These are phyloP conservation scores for Dugesia japonica DNA, from an alignment of 2,888 invertebrate genomes.

Conservation along the genomic window DNA sequence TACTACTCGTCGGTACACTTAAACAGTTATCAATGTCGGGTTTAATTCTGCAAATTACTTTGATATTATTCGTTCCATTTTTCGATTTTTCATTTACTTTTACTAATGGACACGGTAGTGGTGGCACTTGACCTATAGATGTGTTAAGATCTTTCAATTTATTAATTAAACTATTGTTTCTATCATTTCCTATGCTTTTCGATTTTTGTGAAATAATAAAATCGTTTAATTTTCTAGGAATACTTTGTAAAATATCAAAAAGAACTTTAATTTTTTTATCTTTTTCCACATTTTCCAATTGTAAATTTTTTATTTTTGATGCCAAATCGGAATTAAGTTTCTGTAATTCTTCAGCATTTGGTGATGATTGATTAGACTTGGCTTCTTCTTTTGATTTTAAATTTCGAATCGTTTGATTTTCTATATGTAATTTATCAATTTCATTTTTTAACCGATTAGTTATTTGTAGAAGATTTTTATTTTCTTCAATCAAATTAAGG, in stretches of 20 bases:
- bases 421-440: not conserved
- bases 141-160: not conserved
- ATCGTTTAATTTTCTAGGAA: not conserved
- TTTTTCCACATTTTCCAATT: conserved; percentile 2
- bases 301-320: not conserved
- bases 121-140: not conserved
- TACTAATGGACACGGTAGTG: not conserved
- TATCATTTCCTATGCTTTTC: conserved; percentile 4
- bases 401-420: not conserved
- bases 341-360: not conserved
- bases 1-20: not conserved
- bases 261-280: not conserved
- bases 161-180: not conserved
- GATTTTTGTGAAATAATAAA: not conserved
- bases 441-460: not conserved
- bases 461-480: not conserved
- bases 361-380: not conserved
- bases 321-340: not conserved
- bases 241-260: not conserved
- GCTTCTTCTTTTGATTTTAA: not conserved
- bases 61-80: conserved; percentile 12
- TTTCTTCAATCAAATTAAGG: not conserved
- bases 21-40: conserved; percentile 23
- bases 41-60: conserved; percentile 22
- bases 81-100: not conserved